phyloP scores from a whole-genome alignment of 2,113 vertebrate genomes.

The Hyperopisus bebe region DNA sequence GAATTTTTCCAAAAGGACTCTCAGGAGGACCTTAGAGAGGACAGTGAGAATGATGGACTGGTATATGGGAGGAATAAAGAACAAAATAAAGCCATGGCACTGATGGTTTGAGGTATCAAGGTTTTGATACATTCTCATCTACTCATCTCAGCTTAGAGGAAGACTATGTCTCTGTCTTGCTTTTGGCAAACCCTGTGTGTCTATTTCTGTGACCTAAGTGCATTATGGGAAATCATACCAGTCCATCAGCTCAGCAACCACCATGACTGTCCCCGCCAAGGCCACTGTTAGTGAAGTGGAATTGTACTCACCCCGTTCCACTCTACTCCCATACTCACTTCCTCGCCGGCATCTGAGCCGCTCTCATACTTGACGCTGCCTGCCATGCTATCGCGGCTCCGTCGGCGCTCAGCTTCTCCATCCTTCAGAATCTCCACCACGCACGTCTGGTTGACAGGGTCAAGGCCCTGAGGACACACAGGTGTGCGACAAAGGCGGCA shows the following conservation, averaged over 20 bases:
- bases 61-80: not conserved
- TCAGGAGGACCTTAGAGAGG: slow-evolving; percentile 28
- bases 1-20: slow-evolving; percentile 22
- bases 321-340: slow-evolving; percentile 94
- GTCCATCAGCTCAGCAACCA: slow-evolving; percentile 25
- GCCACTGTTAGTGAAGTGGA: slow-evolving; percentile 54
- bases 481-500: not conserved
- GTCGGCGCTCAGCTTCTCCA: slow-evolving; percentile 68
- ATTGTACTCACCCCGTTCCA: slow-evolving; percentile 98
- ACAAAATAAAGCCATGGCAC: not conserved
- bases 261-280: slow-evolving; percentile 36
- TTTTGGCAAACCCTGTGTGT: not conserved
- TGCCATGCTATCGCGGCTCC: slow-evolving; percentile 71
- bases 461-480: slow-evolving; percentile 70
- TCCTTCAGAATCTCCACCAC: slow-evolving; percentile 96
- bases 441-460: slow-evolving; percentile 87
- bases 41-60: slow-evolving; percentile 16
- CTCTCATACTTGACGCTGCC: slow-evolving; percentile 86
- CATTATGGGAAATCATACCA: slow-evolving; percentile 25
- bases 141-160: not conserved
- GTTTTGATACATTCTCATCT: not conserved
- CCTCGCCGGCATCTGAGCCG: slow-evolving; percentile 83
- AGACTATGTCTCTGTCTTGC: not conserved
- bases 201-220: not conserved
- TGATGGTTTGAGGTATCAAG: not conserved